A percentile compares a stretch with the other conserved stretches of the same genome.
phyloP scores from a whole-genome alignment of 2,888 invertebrate genomes.

The Caenorhabditis sp. region DNA sequence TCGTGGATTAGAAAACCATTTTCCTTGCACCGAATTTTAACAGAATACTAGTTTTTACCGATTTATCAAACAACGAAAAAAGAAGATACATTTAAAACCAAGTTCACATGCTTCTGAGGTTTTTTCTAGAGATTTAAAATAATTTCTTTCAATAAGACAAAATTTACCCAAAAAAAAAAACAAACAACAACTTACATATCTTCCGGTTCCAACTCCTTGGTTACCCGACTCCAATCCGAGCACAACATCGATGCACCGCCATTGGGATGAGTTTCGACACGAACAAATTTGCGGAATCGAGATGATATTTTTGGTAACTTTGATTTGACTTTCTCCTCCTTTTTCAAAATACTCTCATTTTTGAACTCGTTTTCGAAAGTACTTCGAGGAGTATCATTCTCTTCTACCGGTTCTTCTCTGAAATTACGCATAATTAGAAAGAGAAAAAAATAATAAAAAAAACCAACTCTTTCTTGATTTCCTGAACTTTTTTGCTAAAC shows the following conservation, averaged over 20 bases:
- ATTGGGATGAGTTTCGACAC: conserved; percentile 80
- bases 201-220: conserved; percentile 78
- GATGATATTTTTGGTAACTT: conserved; percentile 45
- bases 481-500: background rate
- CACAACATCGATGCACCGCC: conserved; percentile 91
- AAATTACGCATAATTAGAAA: background rate
- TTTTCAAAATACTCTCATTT: background rate
- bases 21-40: no score
- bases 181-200: conserved; percentile 40
- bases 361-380: background rate
- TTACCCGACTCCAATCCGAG: conserved; percentile 77
- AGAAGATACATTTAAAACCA: no score
- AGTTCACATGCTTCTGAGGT: no score
- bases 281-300: conserved; percentile 8
- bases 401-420: background rate
- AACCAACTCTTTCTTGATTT: background rate
- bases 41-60: conserved; percentile 6
- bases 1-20: no score
- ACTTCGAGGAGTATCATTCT: background rate
- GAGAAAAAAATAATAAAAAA: background rate
- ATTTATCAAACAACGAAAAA: conserved; percentile 80
- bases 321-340: background rate
- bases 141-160: no score
- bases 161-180: no score
- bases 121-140: no score